Evolutionary conservation across 2,888 invertebrate species (phyloP), one percentile per base, ranked within the genome.

Genomic region (Diloba caeruleocephala): DNA sequence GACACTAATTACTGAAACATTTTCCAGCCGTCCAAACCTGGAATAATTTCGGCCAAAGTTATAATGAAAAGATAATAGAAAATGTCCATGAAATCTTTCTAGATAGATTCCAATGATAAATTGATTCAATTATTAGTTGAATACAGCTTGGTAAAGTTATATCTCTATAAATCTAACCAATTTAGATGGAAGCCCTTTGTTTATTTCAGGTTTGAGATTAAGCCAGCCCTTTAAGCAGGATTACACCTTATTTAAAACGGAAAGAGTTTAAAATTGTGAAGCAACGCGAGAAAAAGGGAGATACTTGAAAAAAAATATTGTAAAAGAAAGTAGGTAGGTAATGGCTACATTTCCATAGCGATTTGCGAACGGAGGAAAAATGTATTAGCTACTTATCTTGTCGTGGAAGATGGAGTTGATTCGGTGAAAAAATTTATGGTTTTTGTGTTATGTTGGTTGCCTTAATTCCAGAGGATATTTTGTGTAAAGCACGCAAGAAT

Each of bases 131-230:
- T 75, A 78, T 60, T 53, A 49, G 29, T 43, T 39, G 56, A 75
- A 73, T 74, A 70, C 65, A 68, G 19, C 65, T 41, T 51, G 48
- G 60, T 63, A 58, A 63, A 77, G 51, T 72, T 62, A 74, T 66
- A 67, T 50, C 54, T 56, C 49, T 31, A 72, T 77, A 71, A 76
- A 75, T 76, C 65, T 63, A 68, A 57, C 65, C 63, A 66, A 67
- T 73, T 73, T 63, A 58, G 44, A 64, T 42, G 19, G 48, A 37
- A 54, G 31, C 34, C 51, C 39, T 60, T 67, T 63, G 64, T 61
- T 50, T 66, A 42, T 58, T 39, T 54, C 34, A 17, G 15, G 13
- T 14, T 13, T 38, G 12, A 61, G 34, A 53, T 67, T 49, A 41
- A 32, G 8, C 21, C 13, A 32, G 17, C 10, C 10, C 8, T 28